A percentile compares a stretch with the other conserved stretches of the same genome.
phyloP scores from a whole-genome alignment of 2,888 invertebrate genomes.

The Mylabris sibirica region DNA sequence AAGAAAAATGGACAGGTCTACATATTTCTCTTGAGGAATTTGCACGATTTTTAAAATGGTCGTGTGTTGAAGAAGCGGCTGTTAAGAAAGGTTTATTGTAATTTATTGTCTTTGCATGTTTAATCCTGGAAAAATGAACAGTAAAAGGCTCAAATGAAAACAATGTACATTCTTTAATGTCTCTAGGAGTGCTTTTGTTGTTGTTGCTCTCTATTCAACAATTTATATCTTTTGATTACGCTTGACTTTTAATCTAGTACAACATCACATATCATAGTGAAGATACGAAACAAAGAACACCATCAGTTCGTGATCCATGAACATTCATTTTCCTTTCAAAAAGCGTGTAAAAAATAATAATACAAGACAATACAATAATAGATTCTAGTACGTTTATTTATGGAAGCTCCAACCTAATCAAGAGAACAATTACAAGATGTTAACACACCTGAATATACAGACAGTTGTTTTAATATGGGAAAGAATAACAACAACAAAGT shows the following conservation, averaged over 20 bases:
- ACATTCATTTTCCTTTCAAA: background rate
- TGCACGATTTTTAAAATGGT: background rate
- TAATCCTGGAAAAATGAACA: background rate
- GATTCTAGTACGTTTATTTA: background rate
- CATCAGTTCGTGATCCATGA: background rate
- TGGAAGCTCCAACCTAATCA: background rate
- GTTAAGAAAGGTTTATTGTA: background rate
- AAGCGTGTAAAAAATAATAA: background rate
- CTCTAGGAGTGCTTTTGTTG: background rate
- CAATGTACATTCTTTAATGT: slow-evolving; percentile 4
- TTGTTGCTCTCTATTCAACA: background rate
- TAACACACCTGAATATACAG: slow-evolving; percentile 29
- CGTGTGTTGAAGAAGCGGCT: background rate
- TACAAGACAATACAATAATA: background rate
- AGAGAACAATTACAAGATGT: background rate
- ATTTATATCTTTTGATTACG: background rate
- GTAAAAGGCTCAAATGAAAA: background rate
- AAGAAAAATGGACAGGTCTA: background rate
- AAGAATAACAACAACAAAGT: slow-evolving; percentile 35
- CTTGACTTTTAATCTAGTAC: slow-evolving; percentile 2
- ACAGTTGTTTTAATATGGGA: slow-evolving; percentile 32
- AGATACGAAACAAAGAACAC: background rate
- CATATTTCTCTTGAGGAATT: background rate
- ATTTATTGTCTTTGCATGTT: slow-evolving; percentile 1
- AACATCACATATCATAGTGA: background rate